Evolutionary conservation across 2,888 invertebrate species (phyloP), one percentile per base, ranked within the genome.

Genomic region (Pristionchus exspectatus): DNA sequence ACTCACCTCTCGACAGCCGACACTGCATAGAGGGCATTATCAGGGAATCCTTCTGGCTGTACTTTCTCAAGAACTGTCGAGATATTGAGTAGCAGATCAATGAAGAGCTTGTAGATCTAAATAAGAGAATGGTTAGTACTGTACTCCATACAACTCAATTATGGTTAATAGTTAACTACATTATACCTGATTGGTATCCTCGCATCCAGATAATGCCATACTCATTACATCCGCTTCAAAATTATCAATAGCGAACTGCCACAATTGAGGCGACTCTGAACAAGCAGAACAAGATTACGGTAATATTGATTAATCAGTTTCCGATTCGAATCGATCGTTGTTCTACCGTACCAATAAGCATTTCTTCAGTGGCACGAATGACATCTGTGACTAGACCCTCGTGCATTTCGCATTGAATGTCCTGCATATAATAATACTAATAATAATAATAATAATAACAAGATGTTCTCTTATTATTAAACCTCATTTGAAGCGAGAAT

Each of bases 1-100:
- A 87, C 44, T 50, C 44, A 50, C 87, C 87, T 87, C 50, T 87
- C 87, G 18, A 87, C 50, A 18, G 87, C 66, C 10, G 87, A 66
- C 14, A 87, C 87, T n/a, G 69, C 87, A 18, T 66, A 69, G 54
- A 87, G 56, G n/a, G 87, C 87, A 24, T 87, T 87, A 27, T 87
- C 87, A 44, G 87, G 87, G 50, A 87, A 87, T 7, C 14, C 44
- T 14, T 87, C 69, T 18, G 44, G 87, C 16, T 50, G 16, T 2
- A 38, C 2, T 33, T 3, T 66, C n/a, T 87, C 87, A 27, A 87
- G 50, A 10, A 7, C 9, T 2, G 50, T 18, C n/a, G 87, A 69
- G n/a, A 87, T 27, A 2, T n/a, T 14, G 18, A 50, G 27, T 9
- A 87, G 44, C n/a, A 87, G 16, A 10, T 87, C 33, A 18, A 50